These are phyloP conservation scores for Hirundo rustica DNA, from an alignment of 2,797 vertebrate species.

Conservation along the genomic window DNA sequence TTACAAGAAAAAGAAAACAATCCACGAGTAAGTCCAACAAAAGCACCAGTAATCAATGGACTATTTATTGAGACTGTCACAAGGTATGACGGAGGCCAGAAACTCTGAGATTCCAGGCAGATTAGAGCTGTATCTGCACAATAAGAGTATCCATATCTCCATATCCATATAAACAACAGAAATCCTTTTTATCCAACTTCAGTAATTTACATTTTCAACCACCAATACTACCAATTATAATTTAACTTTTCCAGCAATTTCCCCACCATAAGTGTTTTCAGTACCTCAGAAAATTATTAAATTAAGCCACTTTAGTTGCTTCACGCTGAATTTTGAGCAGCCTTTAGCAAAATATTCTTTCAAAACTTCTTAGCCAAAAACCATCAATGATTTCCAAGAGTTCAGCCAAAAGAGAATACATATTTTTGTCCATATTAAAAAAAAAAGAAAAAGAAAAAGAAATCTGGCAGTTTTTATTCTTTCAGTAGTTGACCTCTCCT, in stretches of 20 bases:
- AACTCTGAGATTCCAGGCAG: constrained; percentile 14
- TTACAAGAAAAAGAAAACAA: constrained; percentile 11
- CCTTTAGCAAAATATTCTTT: constrained; percentile 17
- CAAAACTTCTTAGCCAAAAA: constrained; percentile 41
- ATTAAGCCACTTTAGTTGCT: neutral
- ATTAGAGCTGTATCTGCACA: neutral
- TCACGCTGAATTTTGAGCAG: neutral
- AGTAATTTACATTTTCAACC: neutral
- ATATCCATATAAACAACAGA: neutral
- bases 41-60: constrained; percentile 17
- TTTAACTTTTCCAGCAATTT: neutral
- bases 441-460: neutral
- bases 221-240: neutral
- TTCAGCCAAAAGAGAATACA: constrained; percentile 54
- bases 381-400: constrained; percentile 48
- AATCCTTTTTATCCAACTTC: neutral
- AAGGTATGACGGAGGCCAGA: constrained; percentile 45
- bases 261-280: neutral
- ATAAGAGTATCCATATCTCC: neutral
- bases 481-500: constrained; percentile 42
- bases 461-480: constrained; percentile 2
- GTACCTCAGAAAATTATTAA: constrained; percentile 24
- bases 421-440: constrained; percentile 38
- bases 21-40: constrained; percentile 24
- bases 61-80: constrained; percentile 39